Conservation (phyloP, 2,113 vertebrate species). For the Laterallus jamaicensis region DNA sequence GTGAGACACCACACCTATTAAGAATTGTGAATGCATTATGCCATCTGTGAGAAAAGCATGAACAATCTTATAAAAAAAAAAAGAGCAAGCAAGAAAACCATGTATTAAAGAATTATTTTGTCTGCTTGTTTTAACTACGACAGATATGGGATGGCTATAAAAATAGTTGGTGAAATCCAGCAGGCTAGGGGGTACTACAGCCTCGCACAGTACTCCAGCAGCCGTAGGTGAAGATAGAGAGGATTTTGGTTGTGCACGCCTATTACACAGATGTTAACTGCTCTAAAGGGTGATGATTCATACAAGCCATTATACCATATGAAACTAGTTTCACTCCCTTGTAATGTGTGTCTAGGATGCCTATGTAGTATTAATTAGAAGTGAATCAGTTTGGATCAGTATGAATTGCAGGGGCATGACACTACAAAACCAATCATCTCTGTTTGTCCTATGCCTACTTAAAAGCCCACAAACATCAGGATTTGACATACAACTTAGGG, state of each 20-base stretch:
- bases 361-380: not conserved
- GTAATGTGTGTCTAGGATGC: not conserved
- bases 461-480: not conserved
- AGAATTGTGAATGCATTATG: not conserved
- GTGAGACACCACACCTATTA: slow-evolving; percentile 7
- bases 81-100: not conserved
- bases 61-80: not conserved
- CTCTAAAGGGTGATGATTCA: not conserved
- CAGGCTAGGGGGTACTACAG: not conserved
- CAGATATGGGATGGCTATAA: not conserved
- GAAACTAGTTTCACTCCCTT: not conserved
- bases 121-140: not conserved
- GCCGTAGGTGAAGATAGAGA: not conserved
- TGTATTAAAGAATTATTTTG: not conserved
- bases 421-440: not conserved
- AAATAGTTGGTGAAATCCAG: not conserved
- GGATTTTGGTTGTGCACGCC: not conserved
- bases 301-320: not conserved
- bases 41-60: not conserved
- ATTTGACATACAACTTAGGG: not conserved
- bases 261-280: not conserved
- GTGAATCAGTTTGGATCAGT: not conserved
- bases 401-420: not conserved
- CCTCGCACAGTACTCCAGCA: not conserved
- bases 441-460: not conserved